phyloP scores from a whole-genome alignment of 1,140 invertebrate genomes.

The Drosophila lacteicornis region DNA sequence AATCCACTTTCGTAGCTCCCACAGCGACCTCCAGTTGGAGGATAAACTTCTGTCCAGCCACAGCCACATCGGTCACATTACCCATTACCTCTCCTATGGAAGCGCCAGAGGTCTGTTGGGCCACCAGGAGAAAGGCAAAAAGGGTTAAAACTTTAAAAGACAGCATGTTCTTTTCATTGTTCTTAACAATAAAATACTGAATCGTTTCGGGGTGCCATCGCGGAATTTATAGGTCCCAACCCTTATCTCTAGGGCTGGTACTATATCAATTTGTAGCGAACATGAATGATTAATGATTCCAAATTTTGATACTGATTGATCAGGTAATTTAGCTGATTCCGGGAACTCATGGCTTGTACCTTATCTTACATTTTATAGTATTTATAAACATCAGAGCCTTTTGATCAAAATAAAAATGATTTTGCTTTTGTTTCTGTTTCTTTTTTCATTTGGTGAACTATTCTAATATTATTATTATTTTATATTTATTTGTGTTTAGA shows the following conservation, averaged over 20 bases:
- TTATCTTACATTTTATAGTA: not conserved
- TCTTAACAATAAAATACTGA: conserved; percentile 11
- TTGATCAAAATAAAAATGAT: not conserved
- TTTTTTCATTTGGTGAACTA: not conserved
- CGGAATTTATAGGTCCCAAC: not conserved
- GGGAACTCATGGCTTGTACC: not conserved
- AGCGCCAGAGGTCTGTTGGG: conserved; percentile 3
- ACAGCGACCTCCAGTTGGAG: conserved; percentile 6
- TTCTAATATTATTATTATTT: too few relatives aligned
- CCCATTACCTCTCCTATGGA: not conserved
- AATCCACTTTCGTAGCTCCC: not conserved
- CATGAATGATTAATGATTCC: not conserved
- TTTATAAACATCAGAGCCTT: not conserved
- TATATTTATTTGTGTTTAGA: too few relatives aligned
- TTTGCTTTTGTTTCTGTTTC: not conserved
- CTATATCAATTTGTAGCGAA: too few relatives aligned
- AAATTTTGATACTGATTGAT: conserved; percentile 6
- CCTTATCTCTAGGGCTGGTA: not conserved
- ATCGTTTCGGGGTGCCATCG: not conserved
- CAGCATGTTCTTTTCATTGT: not conserved
- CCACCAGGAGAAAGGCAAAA: conserved; percentile 3
- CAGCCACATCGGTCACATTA: conserved; percentile 12
- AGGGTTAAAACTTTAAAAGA: not conserved
- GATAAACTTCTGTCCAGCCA: conserved; percentile 5
- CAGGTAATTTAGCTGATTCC: not conserved